These are phyloP conservation scores for Zophobas atratus DNA, from an alignment of 1,140 invertebrate genomes.

Conservation along the genomic window DNA sequence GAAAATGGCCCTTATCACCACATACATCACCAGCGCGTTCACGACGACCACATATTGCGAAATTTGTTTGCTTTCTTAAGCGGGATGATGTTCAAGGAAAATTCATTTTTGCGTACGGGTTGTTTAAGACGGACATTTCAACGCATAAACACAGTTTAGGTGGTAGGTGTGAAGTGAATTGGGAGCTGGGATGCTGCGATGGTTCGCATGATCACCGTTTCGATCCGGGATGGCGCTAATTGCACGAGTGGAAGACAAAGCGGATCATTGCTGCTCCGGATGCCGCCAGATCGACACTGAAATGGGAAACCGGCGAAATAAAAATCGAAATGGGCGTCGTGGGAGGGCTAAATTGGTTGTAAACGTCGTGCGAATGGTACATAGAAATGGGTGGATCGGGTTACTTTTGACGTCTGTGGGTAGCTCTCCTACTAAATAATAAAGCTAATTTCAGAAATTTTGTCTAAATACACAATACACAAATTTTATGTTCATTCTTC, in stretches of 20 bases:
- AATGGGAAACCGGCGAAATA: background rate
- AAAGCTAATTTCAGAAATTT: no score
- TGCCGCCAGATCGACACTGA: no score
- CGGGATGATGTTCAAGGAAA: background rate
- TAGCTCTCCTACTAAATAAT: no score
- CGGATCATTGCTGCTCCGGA: background rate
- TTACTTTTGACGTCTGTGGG: no score
- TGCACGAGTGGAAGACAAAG: background rate
- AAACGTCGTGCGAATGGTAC: no score
- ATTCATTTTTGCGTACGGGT: background rate
- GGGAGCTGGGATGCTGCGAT: conserved; percentile 36
- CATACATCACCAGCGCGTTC: background rate
- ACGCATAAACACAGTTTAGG: conserved; percentile 35
- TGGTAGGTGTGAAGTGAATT: conserved; percentile 41
- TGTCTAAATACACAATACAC: no score
- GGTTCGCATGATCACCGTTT: conserved; percentile 25
- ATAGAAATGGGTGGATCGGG: no score
- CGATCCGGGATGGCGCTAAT: conserved; percentile 46
- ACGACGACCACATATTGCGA: background rate
- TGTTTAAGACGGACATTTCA: conserved; percentile 20
- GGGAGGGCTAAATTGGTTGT: no score
- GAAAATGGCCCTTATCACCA: conserved; percentile 9
- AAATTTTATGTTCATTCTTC: no score
- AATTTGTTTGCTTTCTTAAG: conserved; percentile 10
- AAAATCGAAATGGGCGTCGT: background rate